Percentiles rank a stretch among this genome's conserved stretches.
phyloP scores from a whole-genome alignment of 2,888 invertebrate genomes.

The Acronicta psi region DNA sequence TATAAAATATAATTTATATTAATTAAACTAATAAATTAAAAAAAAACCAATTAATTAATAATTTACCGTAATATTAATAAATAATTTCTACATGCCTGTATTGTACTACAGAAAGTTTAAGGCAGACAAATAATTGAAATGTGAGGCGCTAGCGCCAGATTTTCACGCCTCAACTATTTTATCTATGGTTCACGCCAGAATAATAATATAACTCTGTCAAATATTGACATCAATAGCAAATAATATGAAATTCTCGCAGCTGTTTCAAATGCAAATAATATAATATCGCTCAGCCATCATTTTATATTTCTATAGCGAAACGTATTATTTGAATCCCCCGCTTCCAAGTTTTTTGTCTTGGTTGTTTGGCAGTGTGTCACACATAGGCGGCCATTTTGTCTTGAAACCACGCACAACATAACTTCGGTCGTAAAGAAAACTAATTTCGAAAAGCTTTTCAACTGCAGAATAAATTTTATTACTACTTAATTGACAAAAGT shows the following conservation, averaged over 20 bases:
- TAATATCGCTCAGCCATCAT: slow-evolving; percentile 4
- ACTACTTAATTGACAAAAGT: too few relatives aligned
- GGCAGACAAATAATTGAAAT: background rate
- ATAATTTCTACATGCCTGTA: background rate
- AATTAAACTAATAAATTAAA: too few relatives aligned
- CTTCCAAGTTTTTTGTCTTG: slow-evolving; percentile 34
- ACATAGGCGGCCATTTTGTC: slow-evolving; percentile 25
- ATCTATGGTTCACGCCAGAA: background rate
- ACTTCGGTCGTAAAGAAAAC: slow-evolving; percentile 11
- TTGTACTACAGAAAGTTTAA: background rate
- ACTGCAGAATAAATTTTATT: too few relatives aligned
- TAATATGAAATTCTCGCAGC: slow-evolving; percentile 1
- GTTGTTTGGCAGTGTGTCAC: slow-evolving; percentile 24
- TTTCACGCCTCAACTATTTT: too few relatives aligned
- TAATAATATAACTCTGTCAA: background rate
- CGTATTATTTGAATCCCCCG: background rate
- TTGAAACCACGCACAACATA: slow-evolving; percentile 6
- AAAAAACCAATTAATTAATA: too few relatives aligned
- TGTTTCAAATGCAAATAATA: slow-evolving; percentile 14
- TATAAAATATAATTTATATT: too few relatives aligned
- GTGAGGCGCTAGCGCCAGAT: background rate
- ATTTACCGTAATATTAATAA: too few relatives aligned
- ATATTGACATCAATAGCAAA: background rate
- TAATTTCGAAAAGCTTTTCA: background rate
- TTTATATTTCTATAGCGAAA: background rate